Percentiles rank a stretch among this genome's conserved stretches.
These are phyloP conservation scores for Arvicanthis niloticus DNA, from an alignment of 2,113 vertebrate species.

Conservation along the genomic window DNA sequence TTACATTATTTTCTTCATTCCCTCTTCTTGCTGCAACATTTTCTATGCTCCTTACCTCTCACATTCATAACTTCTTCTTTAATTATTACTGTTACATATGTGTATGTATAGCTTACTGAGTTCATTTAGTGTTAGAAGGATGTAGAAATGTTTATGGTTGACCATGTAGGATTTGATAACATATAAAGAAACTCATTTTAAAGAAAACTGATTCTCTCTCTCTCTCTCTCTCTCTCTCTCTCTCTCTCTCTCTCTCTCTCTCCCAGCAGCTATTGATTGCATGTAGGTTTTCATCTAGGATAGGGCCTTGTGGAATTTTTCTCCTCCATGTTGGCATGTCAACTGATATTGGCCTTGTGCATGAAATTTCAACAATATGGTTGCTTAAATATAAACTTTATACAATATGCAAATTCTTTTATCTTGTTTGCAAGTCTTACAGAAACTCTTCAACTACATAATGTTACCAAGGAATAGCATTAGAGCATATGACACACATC, in stretches of 20 bases:
- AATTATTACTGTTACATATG: not conserved
- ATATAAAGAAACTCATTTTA: not conserved
- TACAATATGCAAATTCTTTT: not conserved
- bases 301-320: not conserved
- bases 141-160: not conserved
- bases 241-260: rapidly evolving
- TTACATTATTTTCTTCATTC: not conserved
- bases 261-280: not conserved
- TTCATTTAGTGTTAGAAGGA: not conserved
- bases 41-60: not conserved
- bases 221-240: no score
- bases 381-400: slow-evolving; percentile 43
- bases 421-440: not conserved
- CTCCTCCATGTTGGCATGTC: not conserved
- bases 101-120: not conserved
- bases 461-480: not conserved
- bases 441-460: slow-evolving; percentile 25
- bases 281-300: not conserved
- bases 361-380: not conserved
- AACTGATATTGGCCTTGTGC: not conserved
- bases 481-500: slow-evolving; percentile 3
- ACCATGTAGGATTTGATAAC: not conserved
- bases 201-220: not conserved
- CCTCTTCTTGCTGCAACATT: not conserved
- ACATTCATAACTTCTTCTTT: not conserved